Percentiles rank a stretch among this genome's conserved stretches.
These are phyloP conservation scores for Archocentrus centrarchus DNA, from an alignment of 2,113 vertebrate genomes.

Conservation along the genomic window DNA sequence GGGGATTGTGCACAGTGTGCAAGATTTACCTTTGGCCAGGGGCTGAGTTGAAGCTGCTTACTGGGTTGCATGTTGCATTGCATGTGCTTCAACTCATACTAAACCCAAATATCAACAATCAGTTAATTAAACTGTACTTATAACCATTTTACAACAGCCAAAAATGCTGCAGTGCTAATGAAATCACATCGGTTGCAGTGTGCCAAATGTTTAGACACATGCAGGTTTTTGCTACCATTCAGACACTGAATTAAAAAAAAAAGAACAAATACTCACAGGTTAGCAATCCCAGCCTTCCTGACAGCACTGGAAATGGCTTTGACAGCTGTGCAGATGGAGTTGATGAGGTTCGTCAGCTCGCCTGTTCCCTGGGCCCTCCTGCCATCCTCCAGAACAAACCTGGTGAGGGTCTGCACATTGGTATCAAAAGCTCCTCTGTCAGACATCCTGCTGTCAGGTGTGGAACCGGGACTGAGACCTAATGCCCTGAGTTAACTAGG, in stretches of 20 bases:
- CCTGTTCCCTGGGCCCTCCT: conserved; percentile 89
- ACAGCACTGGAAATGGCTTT: conserved; percentile 96
- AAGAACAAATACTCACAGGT: conserved; percentile 84
- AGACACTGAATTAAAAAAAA: neutral
- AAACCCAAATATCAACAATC: neutral
- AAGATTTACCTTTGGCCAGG: conserved; percentile 40
- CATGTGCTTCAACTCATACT: neutral
- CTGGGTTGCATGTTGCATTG: neutral
- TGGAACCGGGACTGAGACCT: conserved; percentile 21
- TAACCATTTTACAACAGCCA: too few species aligned
- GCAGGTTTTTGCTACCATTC: neutral
- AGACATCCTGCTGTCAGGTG: conserved; percentile 81
- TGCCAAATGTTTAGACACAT: neutral
- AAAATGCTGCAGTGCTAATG: neutral
- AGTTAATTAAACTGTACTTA: neutral
- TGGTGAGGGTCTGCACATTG: conserved; percentile 91
- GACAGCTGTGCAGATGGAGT: conserved; percentile 91
- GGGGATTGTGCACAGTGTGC: conserved; percentile 4
- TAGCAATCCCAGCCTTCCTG: conserved; percentile 94
- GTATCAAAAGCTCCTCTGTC: conserved; percentile 90
- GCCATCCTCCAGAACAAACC: conserved; percentile 94
- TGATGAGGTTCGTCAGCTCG: conserved; percentile 94
- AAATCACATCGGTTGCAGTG: neutral
- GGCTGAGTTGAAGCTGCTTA: neutral
- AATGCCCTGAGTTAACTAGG: conserved; percentile 12